Base-by-base conservation (phyloP, 2,888 invertebrate genomes). In the Epistrophe grossulariae region DNA sequence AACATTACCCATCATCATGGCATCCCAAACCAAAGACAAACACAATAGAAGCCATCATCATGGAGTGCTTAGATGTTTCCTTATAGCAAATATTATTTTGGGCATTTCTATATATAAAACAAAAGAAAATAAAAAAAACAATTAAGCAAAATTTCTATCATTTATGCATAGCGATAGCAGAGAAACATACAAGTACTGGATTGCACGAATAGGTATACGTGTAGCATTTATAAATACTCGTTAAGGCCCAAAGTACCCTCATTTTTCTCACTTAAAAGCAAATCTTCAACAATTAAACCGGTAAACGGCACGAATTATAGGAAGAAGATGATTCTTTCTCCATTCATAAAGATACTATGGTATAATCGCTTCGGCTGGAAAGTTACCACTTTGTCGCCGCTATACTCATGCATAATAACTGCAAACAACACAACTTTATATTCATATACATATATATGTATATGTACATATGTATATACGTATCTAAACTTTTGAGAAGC, bases 231-330 rank as follows among this genome's bases (percentile, higher is more conserved):
- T n/a, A n/a, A n/a, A n/a, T 59, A 64, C 24, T 64, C 31, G 31
- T 45, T 64, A 31, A 60, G 35, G 13, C 43, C 66, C 17, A 70
- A 78, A 80, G 66, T 79, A 76, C 76, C 71, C 57, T 28, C 73
- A 78, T 85, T 81, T 81, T 78, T 78, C 81, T 81, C 81, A 81
- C 84, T 84, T 73, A 70, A 84, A 80, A 77, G 80, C 68, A 72
- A 72, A 74, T 73, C 76, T 62, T 77, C 45, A 80, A 72, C 81
- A 81, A 77, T 85, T 78, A 85, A 81, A 81, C 68, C 77, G 77
- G 73, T 64, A 81, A 84, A 81, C 77, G 73, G 72, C n/a, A 73
- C 38, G 66, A 40, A 64, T 31, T 57, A n/a, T n/a, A 57, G 50
- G 48, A 73, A 28, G 55, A 40, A 62, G 64, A 62, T 73, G 38